Evolutionary conservation across 2,113 vertebrate genomes (phyloP).

Genomic region (Halichoerus grypus): DNA sequence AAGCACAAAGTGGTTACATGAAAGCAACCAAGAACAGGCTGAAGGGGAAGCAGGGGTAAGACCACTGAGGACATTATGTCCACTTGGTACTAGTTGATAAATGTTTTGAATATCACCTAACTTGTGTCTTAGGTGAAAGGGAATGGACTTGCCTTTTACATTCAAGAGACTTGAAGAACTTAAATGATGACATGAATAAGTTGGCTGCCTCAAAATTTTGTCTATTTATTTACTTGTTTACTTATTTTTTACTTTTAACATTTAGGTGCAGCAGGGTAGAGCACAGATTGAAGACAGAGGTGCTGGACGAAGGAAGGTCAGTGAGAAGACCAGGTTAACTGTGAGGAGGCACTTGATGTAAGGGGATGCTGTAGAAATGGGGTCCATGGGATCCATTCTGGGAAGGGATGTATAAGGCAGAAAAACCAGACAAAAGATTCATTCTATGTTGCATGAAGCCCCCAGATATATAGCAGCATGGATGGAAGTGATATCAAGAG

Average conservation of each 20-base stretch:
- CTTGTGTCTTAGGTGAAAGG: neutral
- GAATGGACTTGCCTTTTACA: neutral
- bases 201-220: neutral
- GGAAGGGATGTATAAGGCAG: neutral
- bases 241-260: constrained; percentile 3
- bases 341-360: neutral
- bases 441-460: neutral
- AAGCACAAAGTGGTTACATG: neutral
- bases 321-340: neutral
- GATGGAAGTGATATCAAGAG: neutral
- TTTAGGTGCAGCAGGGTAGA: neutral
- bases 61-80: rapidly evolving
- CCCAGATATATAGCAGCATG: neutral
- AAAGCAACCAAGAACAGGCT: neutral
- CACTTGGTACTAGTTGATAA: neutral
- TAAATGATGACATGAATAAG: neutral
- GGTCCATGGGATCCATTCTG: too few species aligned
- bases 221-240: neutral
- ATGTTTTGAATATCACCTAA: neutral
- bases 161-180: neutral
- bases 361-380: too few species aligned
- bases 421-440: neutral
- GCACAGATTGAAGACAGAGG: neutral
- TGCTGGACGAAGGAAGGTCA: neutral
- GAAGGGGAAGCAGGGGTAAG: neutral